Conservation (phyloP, 2,113 vertebrate genomes). For the Cryptotis parvus region DNA sequence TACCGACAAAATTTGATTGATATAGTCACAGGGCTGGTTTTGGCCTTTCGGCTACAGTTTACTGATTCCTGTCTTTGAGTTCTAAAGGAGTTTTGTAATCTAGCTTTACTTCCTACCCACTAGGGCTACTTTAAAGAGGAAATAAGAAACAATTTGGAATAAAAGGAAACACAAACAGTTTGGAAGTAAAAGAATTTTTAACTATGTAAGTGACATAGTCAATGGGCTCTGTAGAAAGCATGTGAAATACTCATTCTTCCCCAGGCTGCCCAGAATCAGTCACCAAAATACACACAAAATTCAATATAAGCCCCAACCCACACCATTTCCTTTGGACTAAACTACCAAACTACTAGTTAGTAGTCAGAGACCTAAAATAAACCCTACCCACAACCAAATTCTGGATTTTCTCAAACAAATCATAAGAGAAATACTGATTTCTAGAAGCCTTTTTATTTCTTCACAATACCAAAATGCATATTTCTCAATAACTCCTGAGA, state of each 20-base stretch:
- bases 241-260: background rate
- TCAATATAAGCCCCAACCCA: background rate
- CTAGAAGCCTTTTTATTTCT: background rate
- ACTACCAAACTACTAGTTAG: background rate
- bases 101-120: background rate
- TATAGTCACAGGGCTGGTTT: background rate
- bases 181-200: background rate
- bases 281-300: background rate
- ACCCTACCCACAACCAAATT: background rate
- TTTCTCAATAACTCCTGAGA: background rate
- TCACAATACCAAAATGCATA: background rate
- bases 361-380: background rate
- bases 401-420: background rate
- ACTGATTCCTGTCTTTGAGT: background rate
- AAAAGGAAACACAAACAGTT: background rate
- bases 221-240: background rate
- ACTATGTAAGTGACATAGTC: background rate
- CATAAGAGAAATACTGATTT: background rate
- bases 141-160: background rate
- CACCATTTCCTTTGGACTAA: background rate
- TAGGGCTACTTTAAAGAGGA: background rate
- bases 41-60: background rate
- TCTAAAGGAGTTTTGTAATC: background rate
- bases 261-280: background rate
- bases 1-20: background rate